These are phyloP conservation scores for Lamellibrachia columna DNA, from an alignment of 2,888 invertebrate species.

Conservation along the genomic window DNA sequence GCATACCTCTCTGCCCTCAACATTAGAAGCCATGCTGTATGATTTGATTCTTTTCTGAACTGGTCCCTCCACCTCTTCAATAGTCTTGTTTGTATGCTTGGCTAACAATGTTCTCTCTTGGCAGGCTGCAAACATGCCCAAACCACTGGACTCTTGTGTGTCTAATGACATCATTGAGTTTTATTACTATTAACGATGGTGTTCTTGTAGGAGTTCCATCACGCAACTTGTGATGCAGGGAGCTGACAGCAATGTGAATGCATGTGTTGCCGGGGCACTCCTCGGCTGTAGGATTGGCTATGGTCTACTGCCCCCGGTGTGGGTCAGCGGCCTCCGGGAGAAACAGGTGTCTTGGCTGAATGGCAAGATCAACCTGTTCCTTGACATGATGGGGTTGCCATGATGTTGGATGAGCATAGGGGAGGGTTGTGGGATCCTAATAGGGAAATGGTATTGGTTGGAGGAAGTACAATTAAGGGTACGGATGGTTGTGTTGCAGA, in stretches of 20 bases:
- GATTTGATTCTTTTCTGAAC: too few relatives aligned
- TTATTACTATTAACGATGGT: neutral
- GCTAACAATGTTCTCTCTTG: too few relatives aligned
- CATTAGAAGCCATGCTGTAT: too few relatives aligned
- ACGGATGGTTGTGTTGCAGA: neutral
- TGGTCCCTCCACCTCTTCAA: too few relatives aligned
- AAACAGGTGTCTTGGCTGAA: constrained; percentile 59
- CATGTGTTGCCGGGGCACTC: constrained; percentile 62
- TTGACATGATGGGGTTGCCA: constrained; percentile 66
- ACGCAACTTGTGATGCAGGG: constrained; percentile 56
- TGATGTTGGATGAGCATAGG: constrained; percentile 37
- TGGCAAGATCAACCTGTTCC: constrained; percentile 57
- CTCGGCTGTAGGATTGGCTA: constrained; percentile 61
- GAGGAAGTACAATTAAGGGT: neutral
- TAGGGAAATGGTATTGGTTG: neutral
- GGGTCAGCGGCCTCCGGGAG: constrained; percentile 55
- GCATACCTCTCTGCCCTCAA: too few relatives aligned
- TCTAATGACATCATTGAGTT: neutral
- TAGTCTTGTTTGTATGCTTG: too few relatives aligned
- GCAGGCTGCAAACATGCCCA: too few relatives aligned
- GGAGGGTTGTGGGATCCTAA: neutral
- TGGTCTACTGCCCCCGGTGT: constrained; percentile 54
- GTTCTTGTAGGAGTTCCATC: constrained; percentile 50
- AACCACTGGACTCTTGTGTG: neutral
- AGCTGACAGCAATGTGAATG: constrained; percentile 62